Conservation (phyloP, 1,140 invertebrate genomes). For the Apis florea region DNA sequence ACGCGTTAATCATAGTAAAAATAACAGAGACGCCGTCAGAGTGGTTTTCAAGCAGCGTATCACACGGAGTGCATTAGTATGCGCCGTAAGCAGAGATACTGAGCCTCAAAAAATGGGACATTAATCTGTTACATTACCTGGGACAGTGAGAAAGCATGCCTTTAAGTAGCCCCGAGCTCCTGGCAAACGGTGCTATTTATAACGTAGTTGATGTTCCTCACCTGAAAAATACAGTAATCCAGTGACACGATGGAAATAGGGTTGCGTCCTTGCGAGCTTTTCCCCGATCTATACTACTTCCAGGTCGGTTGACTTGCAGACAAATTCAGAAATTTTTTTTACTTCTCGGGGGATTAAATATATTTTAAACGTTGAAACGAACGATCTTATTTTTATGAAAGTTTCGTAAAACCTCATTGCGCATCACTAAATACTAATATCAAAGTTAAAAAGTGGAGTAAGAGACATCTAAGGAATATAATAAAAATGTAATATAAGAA, state of each 20-base stretch:
- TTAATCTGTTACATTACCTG: constrained; percentile 67
- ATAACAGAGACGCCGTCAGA: constrained; percentile 45
- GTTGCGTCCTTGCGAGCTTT: constrained; percentile 15
- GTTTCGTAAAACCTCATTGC: too few relatives aligned
- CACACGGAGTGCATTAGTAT: constrained; percentile 58
- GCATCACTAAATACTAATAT: too few relatives aligned
- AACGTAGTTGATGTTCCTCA: constrained; percentile 28
- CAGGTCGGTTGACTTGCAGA: neutral
- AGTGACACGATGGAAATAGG: constrained; percentile 34
- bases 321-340: neutral
- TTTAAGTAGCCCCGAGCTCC: constrained; percentile 61
- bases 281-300: constrained; percentile 27
- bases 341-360: too few relatives aligned
- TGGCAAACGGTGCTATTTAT: constrained; percentile 63
- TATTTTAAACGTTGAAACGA: too few relatives aligned
- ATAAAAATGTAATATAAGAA: too few relatives aligned
- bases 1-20: constrained; percentile 59
- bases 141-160: constrained; percentile 64
- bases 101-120: constrained; percentile 65
- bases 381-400: too few relatives aligned
- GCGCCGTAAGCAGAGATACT: constrained; percentile 60
- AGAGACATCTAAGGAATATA: too few relatives aligned
- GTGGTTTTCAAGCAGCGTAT: constrained; percentile 51
- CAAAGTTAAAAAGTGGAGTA: too few relatives aligned
- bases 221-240: constrained; percentile 62